Percentiles rank a stretch among this genome's conserved stretches.
These are phyloP conservation scores for Alces alces DNA, from an alignment of 2,113 vertebrate species.

Conservation along the genomic window DNA sequence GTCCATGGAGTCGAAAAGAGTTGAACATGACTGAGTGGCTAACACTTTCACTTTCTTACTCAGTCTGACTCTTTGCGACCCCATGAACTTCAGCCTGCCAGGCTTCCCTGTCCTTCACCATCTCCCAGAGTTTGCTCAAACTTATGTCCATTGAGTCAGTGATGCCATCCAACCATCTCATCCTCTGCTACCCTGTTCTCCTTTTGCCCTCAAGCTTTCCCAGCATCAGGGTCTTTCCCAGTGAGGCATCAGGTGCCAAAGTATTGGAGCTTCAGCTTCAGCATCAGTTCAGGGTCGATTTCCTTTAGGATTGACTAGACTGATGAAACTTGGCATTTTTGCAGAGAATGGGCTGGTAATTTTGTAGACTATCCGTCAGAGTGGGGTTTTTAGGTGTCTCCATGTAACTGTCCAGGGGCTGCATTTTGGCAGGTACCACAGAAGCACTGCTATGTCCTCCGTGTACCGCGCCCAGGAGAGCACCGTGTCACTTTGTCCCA, in stretches of 20 bases:
- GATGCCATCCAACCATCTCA: neutral
- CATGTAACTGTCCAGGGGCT: accelerated
- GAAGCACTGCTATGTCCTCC: too few species aligned
- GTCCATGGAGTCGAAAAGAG: neutral
- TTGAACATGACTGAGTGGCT: neutral
- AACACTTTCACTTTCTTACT: neutral
- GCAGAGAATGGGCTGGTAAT: neutral
- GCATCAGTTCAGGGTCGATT: neutral
- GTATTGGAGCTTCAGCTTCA: neutral
- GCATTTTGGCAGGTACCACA: neutral
- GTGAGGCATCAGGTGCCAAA: neutral
- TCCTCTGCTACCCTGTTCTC: neutral
- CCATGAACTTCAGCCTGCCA: neutral
- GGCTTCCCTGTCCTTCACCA: neutral
- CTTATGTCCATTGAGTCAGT: neutral
- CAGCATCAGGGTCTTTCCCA: neutral
- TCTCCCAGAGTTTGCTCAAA: neutral
- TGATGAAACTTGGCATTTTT: neutral
- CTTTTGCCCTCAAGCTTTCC: neutral
- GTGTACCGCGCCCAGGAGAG: accelerated
- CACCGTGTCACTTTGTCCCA: accelerated
- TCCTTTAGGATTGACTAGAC: neutral
- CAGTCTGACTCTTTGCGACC: neutral
- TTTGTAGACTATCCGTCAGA: neutral
- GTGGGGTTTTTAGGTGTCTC: too few species aligned